Percentiles rank a stretch among this genome's conserved stretches.
Conservation (phyloP, 2,797 vertebrate genomes). For the Cephalopachus bancanus region DNA sequence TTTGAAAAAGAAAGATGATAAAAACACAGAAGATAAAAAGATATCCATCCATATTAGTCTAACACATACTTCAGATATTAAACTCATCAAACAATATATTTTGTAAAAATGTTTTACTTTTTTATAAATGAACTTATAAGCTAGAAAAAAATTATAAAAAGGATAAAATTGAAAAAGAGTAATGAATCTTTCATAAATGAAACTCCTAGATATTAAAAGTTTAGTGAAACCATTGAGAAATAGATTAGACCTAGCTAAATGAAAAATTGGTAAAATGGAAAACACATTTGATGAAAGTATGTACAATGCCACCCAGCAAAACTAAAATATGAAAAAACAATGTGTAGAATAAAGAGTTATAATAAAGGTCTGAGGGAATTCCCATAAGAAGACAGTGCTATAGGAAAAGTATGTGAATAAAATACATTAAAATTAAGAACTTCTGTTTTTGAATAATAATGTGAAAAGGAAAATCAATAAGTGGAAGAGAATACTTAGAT, state of each 20-base stretch:
- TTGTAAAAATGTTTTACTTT: background rate
- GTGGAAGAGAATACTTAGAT: background rate
- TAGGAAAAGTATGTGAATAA: background rate
- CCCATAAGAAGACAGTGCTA: background rate
- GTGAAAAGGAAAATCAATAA: background rate
- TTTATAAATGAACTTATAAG: background rate
- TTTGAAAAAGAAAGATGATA: background rate
- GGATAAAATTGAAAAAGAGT: background rate
- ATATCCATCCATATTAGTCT: background rate
- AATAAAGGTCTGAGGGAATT: background rate
- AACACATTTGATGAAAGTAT: background rate
- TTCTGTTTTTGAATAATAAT: background rate
- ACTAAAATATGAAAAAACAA: background rate
- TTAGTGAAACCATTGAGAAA: background rate
- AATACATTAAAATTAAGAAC: background rate
- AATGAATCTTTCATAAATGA: background rate
- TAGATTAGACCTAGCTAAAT: background rate
- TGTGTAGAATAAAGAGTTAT: background rate
- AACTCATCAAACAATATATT: background rate
- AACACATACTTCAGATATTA: background rate
- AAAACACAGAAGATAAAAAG: background rate
- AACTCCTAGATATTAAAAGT: background rate
- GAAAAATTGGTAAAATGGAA: conserved; percentile 39
- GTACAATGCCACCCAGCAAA: background rate
- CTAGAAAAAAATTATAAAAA: background rate